Conservation (phyloP, 2,113 vertebrate species). For the Lycaon pictus region DNA sequence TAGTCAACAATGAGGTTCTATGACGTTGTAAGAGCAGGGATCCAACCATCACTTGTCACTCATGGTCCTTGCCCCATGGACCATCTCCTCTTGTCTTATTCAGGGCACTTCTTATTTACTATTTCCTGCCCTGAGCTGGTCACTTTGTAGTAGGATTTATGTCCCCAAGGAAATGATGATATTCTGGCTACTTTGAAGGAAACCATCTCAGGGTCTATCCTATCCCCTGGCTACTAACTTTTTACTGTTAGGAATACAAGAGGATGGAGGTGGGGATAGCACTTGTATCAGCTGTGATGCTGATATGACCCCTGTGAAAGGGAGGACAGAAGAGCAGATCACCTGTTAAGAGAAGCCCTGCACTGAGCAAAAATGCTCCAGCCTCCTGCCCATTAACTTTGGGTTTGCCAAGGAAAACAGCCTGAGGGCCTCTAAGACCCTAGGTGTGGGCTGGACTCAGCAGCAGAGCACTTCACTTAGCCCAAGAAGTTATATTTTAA, state of each 20-base stretch:
- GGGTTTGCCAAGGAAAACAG: background rate
- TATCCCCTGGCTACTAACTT: background rate
- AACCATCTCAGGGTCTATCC: background rate
- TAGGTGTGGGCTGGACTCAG: background rate
- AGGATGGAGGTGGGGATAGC: fast-evolving
- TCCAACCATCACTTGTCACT: fast-evolving
- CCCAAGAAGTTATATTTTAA: background rate
- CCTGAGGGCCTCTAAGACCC: background rate
- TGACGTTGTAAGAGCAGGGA: background rate
- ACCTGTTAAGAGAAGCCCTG: background rate
- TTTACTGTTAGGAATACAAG: background rate
- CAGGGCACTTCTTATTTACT: background rate
- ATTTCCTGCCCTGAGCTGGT: background rate
- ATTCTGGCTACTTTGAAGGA: background rate
- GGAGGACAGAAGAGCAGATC: background rate
- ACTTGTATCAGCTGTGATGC: background rate
- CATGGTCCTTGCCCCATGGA: fast-evolving
- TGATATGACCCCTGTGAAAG: background rate
- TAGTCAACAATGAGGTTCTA: background rate
- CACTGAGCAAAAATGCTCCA: background rate
- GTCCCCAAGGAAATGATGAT: background rate
- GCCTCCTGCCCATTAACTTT: background rate
- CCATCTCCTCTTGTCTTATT: fast-evolving
- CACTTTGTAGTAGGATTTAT: background rate
- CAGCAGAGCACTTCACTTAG: background rate